A percentile compares a stretch with the other conserved stretches of the same genome.
Conservation (phyloP, 2,888 invertebrate genomes). For the Sminthurides aquaticus region DNA sequence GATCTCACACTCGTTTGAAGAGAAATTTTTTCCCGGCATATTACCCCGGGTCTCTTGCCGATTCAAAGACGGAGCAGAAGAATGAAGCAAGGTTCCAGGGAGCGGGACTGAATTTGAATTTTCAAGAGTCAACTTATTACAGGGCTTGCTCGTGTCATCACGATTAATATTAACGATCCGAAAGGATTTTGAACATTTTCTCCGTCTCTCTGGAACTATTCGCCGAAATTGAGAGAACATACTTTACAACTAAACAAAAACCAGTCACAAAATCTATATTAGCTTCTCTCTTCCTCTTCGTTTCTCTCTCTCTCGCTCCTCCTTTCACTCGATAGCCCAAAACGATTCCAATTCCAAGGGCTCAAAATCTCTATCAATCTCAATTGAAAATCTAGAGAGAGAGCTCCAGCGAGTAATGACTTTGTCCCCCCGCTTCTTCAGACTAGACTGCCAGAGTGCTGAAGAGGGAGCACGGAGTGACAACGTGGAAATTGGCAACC, state of each 20-base stretch:
- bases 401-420: no score
- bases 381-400: no score
- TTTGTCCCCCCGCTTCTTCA: no score
- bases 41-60: background rate
- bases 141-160: background rate
- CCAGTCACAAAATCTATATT: background rate
- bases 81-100: background rate
- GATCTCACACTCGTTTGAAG: background rate
- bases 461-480: no score
- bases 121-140: no score
- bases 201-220: constrained; percentile 13
- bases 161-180: constrained; percentile 9
- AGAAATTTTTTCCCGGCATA: background rate
- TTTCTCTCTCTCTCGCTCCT: no score
- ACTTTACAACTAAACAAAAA: background rate
- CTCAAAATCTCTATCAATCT: background rate
- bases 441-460: no score
- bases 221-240: constrained; percentile 19
- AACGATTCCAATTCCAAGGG: no score
- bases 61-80: no score
- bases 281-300: no score
- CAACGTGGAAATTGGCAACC: no score
- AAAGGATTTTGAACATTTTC: constrained; percentile 8
- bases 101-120: background rate
- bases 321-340: no score